These are phyloP conservation scores for Ernsta delagoae DNA, from an alignment of 2,888 invertebrate genomes.

Conservation along the genomic window DNA sequence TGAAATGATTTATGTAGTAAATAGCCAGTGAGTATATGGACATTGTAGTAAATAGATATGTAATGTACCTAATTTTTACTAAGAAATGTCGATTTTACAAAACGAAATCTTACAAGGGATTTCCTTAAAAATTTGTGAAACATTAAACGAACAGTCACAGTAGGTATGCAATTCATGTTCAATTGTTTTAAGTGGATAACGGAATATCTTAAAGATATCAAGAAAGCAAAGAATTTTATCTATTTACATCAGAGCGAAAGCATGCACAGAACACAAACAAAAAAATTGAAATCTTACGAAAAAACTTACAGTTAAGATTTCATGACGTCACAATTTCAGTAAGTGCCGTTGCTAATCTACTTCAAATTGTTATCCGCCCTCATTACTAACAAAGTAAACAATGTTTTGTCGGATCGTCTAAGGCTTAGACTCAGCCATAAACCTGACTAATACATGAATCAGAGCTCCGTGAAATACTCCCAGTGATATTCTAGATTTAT, in stretches of 20 bases:
- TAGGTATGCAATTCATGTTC: neutral
- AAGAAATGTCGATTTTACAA: too few relatives aligned
- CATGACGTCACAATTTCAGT: slow-evolving; percentile 10
- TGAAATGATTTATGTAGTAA: neutral
- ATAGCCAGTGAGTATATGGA: too few relatives aligned
- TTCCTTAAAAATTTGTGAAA: too few relatives aligned
- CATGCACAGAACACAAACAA: neutral
- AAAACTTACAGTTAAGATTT: neutral
- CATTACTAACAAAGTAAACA: slow-evolving; percentile 54
- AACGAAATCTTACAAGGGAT: too few relatives aligned
- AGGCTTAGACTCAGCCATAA: slow-evolving; percentile 41
- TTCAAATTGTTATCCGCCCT: slow-evolving; percentile 37
- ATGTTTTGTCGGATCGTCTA: slow-evolving; percentile 46
- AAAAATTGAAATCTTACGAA: too few relatives aligned
- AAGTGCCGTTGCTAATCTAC: slow-evolving; percentile 42
- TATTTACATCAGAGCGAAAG: slow-evolving; percentile 3
- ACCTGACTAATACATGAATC: slow-evolving; percentile 57
- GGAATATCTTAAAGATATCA: neutral
- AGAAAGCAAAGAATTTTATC: slow-evolving; percentile 11
- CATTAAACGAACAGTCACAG: too few relatives aligned
- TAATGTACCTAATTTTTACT: too few relatives aligned
- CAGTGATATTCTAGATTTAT: slow-evolving; percentile 54
- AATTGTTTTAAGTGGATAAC: slow-evolving; percentile 1
- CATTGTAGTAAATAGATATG: too few relatives aligned
- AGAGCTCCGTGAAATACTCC: slow-evolving; percentile 40